phyloP scores from a whole-genome alignment of 2,113 vertebrate genomes.

The Corythaixoides concolor region DNA sequence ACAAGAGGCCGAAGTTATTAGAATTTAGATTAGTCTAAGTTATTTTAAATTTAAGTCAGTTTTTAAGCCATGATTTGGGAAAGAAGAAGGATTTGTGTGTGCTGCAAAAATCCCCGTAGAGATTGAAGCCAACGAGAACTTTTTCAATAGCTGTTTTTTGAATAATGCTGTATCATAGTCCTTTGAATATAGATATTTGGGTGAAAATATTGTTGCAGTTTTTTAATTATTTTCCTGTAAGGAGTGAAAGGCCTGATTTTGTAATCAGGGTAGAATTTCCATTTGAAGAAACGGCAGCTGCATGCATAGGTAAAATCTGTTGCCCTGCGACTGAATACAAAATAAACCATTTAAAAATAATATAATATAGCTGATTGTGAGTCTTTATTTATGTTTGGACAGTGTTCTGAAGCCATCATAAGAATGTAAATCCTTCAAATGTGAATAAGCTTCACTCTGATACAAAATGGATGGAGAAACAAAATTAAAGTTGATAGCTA shows the following conservation, averaged over 20 bases:
- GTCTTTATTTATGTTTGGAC: neutral
- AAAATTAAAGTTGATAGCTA: neutral
- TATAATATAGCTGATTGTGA: neutral
- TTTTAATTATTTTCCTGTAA: neutral
- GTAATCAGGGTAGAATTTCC: neutral
- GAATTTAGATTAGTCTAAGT: constrained; percentile 43
- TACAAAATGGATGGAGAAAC: neutral
- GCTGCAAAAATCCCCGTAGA: neutral
- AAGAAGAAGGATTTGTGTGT: constrained; percentile 2
- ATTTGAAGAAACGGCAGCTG: neutral
- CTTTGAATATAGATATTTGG: neutral
- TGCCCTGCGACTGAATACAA: neutral
- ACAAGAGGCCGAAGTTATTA: neutral
- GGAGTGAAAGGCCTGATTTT: neutral
- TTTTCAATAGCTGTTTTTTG: neutral
- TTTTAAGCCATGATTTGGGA: constrained; percentile 29
- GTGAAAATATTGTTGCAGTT: neutral
- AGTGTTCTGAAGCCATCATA: neutral
- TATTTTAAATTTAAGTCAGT: neutral
- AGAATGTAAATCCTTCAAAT: neutral
- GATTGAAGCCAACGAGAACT: neutral
- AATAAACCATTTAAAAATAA: neutral
- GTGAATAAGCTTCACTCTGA: neutral
- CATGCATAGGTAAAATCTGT: neutral
- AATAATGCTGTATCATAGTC: neutral